Evolutionary conservation across 2,113 vertebrate genomes (phyloP).

Genomic region (Charadrius vociferus): DNA sequence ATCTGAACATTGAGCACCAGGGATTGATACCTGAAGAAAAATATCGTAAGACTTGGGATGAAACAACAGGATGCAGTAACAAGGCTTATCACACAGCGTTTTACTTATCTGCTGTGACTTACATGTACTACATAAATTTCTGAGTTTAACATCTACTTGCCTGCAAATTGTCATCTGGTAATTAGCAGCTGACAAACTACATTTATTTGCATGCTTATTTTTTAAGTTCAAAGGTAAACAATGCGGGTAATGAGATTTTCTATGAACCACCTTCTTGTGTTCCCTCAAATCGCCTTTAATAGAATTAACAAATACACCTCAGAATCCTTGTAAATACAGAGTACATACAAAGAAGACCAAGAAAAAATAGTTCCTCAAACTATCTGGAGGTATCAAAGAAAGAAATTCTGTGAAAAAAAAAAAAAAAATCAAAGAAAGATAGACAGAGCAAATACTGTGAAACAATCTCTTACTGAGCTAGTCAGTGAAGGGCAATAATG

Average conservation of each 20-base stretch:
- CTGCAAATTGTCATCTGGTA: not conserved
- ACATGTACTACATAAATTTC: not conserved
- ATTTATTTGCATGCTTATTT: not conserved
- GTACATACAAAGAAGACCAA: not conserved
- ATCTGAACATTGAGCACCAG: not conserved
- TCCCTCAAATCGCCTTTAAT: not conserved
- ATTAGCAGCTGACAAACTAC: not conserved
- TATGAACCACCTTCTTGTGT: not conserved
- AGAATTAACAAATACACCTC: not conserved
- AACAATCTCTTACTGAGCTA: not conserved
- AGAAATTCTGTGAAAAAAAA: not conserved
- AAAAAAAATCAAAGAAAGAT: not conserved
- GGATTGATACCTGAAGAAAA: not conserved
- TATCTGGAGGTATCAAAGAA: not conserved
- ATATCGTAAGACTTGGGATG: not conserved
- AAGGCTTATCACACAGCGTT: not conserved
- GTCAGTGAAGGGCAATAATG: not conserved
- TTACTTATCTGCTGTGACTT: not conserved
- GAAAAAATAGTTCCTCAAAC: not conserved
- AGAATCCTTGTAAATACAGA: not conserved
- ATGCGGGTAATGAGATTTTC: not conserved
- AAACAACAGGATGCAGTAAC: not conserved
- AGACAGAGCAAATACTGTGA: not conserved
- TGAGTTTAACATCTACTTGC: not conserved
- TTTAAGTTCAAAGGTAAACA: constrained; percentile 10